Evolutionary conservation across 2,888 invertebrate species (phyloP), one percentile per base, ranked within the genome.

Genomic region (Leptinotarsa rubiginosa): DNA sequence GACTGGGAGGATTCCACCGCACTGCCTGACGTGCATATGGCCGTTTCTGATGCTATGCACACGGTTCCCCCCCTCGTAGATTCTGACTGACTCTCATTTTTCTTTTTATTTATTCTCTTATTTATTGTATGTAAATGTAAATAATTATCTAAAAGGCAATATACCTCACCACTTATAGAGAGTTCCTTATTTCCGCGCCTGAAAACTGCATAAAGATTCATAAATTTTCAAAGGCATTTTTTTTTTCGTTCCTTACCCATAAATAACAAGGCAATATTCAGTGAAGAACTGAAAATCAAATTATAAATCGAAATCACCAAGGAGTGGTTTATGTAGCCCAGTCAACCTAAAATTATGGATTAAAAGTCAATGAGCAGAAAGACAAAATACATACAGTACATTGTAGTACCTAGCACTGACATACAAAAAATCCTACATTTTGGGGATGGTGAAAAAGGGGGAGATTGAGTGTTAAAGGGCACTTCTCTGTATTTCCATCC

Each of bases 101-200:
- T 83, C 82, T 81, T 83, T 79, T 84, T 86, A 87, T 87, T 87
- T 87, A 87, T 87, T 86, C 85, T 86, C 84, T 83, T 88, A 88
- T 88, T 88, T 88, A 88, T 88, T 88, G 85, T 87, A 87, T 85
- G 84, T 84, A 86, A 82, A 82, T 87, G 86, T 86, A 87, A 81
- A 87, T 86, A 87, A 82, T 84, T 85, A 82, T 82, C 81, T 85
- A 82, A 84, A 85, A 84, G 83, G 84, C 80, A 85, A 85, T 83
- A 85, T 84, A 86, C 85, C 86, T 86, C 86, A 84, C 84, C 80
- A 79, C 80, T 75, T 65, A 70, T 75, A 74, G 69, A 74, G 59
- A 68, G 52, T 70, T 66, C 70, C 52, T 74, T 54, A 73, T 73
- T 73, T 67, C 20, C 25, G 16, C 50, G 22, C 56, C 56, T 22